Evolutionary conservation across 2,797 vertebrate genomes (phyloP), one percentile per base, ranked within the genome.

Genomic region (Coluber constrictor): DNA sequence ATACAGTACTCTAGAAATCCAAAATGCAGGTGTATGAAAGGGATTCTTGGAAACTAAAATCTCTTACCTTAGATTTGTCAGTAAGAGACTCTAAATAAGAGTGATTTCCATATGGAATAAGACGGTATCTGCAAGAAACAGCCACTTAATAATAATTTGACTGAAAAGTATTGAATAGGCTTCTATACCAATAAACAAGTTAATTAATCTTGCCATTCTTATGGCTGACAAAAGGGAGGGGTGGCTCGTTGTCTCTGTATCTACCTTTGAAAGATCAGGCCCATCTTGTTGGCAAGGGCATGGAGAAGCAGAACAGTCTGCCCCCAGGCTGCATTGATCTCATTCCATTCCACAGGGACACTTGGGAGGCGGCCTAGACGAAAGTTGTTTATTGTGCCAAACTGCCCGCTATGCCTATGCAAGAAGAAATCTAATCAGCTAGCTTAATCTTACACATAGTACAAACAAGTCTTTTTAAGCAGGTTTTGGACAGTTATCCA

Each of bases 371-470:
- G 98, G 66, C 99, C 99, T 91, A 99, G 97, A 0, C 99, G 98
- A 97, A 99, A 99, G 97, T 99, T 99, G 96, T 99, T 99, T 97
- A 99, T 99, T 20, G 99, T 99, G 86, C 99, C 99, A 93, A 99
- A 99, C 96, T 99, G 99, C 23, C 99, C 99, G 0, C 99, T 99
- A 96, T 99, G 99, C 99, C 99, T 99, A 93, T 0, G 88, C 92
- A 25, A 92, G 89, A 90, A 88, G 56, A 70, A 87, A 47, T 88
- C 5, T 32, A 87, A 94, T 43, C n/a, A 90, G 8, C 25, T 74
- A 93, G 51, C 54, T 27, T 0, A 61, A 57, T 61, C 1, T 32
- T 32, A 10, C n/a, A 32, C 6, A 16, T 0, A 25, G 16, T 43
- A 66, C 51, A 70, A 66, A 79, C 0, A 43, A 51, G 37, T 63